Base-by-base conservation (phyloP, 2,888 invertebrate genomes). In the Heliconius erato region DNA sequence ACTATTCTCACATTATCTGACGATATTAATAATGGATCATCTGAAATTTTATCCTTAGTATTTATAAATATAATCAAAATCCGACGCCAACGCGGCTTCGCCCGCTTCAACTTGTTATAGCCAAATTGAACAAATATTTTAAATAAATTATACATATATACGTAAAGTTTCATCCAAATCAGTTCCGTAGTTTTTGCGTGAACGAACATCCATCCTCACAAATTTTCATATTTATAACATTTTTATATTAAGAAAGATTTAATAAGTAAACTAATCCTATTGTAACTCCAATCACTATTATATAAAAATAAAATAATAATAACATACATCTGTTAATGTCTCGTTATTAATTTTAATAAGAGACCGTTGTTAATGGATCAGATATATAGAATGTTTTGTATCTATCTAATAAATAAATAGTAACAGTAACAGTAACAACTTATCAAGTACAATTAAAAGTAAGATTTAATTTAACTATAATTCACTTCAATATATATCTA, bases 1-100 rank as follows among this genome's bases (percentile, higher is more conserved):
- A 97, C 94, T 78, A 97, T 92, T 81, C 96, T 94, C 14, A 97
- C 86, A 77, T 95, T 94, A 69, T 93, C 92, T 1, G 92, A 93
- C 2, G 95, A 90, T 84, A 93, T 92, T 80, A 96, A 84, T 72
- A 94, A 84, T 0, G 92, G 90, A 83, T 92, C 91, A 23, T 85
- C 94, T 95, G 91, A 83, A 94, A 93, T 74, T 80, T 19, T 26
- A 78, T 74, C 76, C 9, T 35, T 32, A 2, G 3, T 7, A 26
- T n/a, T 63, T 12, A n/a, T n/a, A n/a, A n/a, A n/a, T 63, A 11
- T 63, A 23, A n/a, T 11, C 11, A 11, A 63, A 63, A n/a, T n/a
- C 3, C n/a, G 63, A 63, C 23, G 19, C 54, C 3, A 23, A 19
- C 19, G 19, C 23, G 2, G 7, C 54, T 23, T 54, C 54, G 23